Base-by-base conservation (phyloP, 2,113 vertebrate genomes). In the Butorides virescens region DNA sequence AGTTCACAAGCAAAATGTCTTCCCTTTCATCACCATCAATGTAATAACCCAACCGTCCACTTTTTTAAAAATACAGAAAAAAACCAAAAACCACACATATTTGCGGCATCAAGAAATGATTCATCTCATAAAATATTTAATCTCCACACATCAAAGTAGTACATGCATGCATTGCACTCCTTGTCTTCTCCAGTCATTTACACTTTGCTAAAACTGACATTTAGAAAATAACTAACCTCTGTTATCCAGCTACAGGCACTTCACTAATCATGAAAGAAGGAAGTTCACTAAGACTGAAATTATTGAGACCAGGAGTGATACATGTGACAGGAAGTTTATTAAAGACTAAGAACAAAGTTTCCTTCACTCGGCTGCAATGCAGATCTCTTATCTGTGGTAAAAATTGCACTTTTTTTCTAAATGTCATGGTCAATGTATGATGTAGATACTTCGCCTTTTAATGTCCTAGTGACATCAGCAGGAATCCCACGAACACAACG, bases 211-310 rank as follows among this genome's bases (percentile, higher is more conserved):
- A 87, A 84, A 85, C 39, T 85, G 97, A 90, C 77, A 82, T 96
- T 96, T 93, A 91, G 89, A 92, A 96, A 95, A 96, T 92, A 95
- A 92, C 70, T 58, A 95, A 73, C 58, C 74, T 90, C 82, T 94
- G 84, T 92, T 95, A 94, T 30, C 58, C 84, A 88, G 77, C 73
- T 76, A 95, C 71, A 92, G 58, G 55, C 84, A 91, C 91, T 92
- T 94, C 74, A 73, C 95, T 92, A 92, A 91, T 96, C 91, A 95
- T 90, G 94, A 97, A 93, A 97, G 94, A 89, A 95, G 83, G 79
- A 95, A 87, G 77, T 90, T 88, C 50, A 79, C 63, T 49, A 79
- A 84, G 77, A 92, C 39, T 82, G 78, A 91, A 95, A 91, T 86
- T 72, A 80, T 62, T 82, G 91, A 92, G 87, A 71, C 34, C 1